These are phyloP conservation scores for Atrina japonica DNA, from an alignment of 2,888 invertebrate species.

Conservation along the genomic window DNA sequence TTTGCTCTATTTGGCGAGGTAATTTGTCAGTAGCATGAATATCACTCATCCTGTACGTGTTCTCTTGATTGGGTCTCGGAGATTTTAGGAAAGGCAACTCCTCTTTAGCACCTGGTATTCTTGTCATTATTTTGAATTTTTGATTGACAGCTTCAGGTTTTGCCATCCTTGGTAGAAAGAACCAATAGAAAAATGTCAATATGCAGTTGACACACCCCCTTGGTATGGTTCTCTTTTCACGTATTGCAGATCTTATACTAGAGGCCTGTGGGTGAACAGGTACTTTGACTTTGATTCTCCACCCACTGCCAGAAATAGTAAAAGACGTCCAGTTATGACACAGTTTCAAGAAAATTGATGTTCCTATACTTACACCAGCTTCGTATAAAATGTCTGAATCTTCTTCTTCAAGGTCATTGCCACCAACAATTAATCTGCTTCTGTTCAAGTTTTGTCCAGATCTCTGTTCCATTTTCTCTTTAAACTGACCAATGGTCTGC, in stretches of 20 bases:
- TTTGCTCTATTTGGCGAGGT: too few species aligned
- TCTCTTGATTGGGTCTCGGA: too few species aligned
- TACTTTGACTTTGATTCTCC: constrained; percentile 62
- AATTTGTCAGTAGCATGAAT: too few species aligned
- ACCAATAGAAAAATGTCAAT: constrained; percentile 71
- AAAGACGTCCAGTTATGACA: constrained; percentile 55
- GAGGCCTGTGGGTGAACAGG: constrained; percentile 55
- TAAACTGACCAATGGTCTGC: constrained; percentile 62
- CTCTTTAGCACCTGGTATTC: constrained; percentile 47
- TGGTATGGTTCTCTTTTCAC: constrained; percentile 63
- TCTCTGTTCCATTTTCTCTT: constrained; percentile 66
- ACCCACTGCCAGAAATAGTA: constrained; percentile 62
- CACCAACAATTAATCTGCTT: constrained; percentile 63
- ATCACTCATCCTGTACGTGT: too few species aligned
- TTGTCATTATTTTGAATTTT: constrained; percentile 39
- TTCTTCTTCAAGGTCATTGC: constrained; percentile 57
- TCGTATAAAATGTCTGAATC: constrained; percentile 60
- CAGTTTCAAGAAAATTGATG: constrained; percentile 64
- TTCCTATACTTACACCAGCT: constrained; percentile 61
- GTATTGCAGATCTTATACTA: constrained; percentile 63
- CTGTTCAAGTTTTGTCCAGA: constrained; percentile 63
- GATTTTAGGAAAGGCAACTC: constrained; percentile 33
- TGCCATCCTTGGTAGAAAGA: constrained; percentile 53
- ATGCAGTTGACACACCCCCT: constrained; percentile 68
- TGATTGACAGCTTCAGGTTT: constrained; percentile 37